Conservation (phyloP, 2,888 invertebrate species). For the Germaria angustata region DNA sequence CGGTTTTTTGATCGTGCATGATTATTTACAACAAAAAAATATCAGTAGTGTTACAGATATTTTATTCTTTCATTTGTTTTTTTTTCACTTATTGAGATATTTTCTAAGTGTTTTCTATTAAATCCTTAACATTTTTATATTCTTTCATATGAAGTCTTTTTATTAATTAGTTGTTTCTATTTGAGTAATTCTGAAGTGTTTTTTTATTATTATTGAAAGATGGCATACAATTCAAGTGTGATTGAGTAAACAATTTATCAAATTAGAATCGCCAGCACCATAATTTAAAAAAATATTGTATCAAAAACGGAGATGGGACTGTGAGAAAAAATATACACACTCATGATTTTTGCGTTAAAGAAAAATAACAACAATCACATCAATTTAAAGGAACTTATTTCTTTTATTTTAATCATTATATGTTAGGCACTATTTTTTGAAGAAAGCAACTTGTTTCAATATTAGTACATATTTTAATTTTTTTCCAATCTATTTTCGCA, state of each 20-base stretch:
- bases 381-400: too few species aligned
- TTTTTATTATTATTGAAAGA: neutral
- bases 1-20: too few species aligned
- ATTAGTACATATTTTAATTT: too few species aligned
- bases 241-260: constrained; percentile 33
- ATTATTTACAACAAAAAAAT: constrained; percentile 55
- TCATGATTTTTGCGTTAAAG: too few species aligned
- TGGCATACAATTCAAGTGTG: constrained; percentile 10
- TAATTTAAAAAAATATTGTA: constrained; percentile 37
- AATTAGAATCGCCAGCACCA: constrained; percentile 17
- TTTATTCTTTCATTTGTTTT: constrained; percentile 51
- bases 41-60: constrained; percentile 41
- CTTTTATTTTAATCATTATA: too few species aligned
- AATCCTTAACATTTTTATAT: constrained; percentile 2
- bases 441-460: too few species aligned
- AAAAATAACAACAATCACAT: too few species aligned
- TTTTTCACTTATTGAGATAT: constrained; percentile 41
- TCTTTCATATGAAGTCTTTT: constrained; percentile 11
- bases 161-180: constrained; percentile 17
- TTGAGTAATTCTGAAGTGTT: neutral
- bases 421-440: too few species aligned
- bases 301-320: neutral
- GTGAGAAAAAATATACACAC: too few species aligned
- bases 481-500: too few species aligned
- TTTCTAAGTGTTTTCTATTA: constrained; percentile 34